Base-by-base conservation (phyloP, 2,888 invertebrate species). In the Corbicula japonica region DNA sequence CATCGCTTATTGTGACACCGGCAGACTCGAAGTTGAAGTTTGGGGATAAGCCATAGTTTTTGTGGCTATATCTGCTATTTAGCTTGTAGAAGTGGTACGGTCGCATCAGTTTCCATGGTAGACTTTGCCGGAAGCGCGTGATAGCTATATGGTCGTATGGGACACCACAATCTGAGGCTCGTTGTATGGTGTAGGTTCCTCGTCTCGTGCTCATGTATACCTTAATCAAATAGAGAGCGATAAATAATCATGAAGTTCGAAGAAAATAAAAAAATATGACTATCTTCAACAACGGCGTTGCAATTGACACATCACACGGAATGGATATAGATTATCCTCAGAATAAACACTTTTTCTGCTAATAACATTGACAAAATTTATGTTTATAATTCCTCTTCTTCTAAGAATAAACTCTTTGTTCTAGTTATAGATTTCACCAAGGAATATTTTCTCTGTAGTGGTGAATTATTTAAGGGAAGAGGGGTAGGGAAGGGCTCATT, bases 171-270 rank as follows among this genome's bases (percentile, higher is more conserved):
- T 87, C 87, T 5, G 68, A 85, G 5, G 93, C 91, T 23, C 94
- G 80, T 76, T 93, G 92, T 71, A 93, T 90, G 12, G 94, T 88
- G 91, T 93, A 94, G 0, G 93, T 86, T 15, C 94, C 94, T 15
- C 93, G 86, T 15, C 94, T 87, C 0, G 94, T 94, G 52, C 93
- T 93, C 38, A 94, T 87, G 34, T 92, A 93, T 0, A 93, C 93
- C 93, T 93, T 52, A 1, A 84, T 70, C 21, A 48, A 34, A 52
- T 1, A n/a, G n/a, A n/a, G n/a, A n/a, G 23, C 15, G 0, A 21
- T 5, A 18, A 35, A 46, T 46, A 46, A 46, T n/a, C 2, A 5
- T 18, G 2, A 2, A n/a, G 46, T 46, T 46, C 1, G 46, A 3
- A 46, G 18, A 5, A 46, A n/a, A n/a, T n/a, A n/a, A n/a, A n/a